Percentiles rank a stretch among this genome's conserved stretches.
Evolutionary conservation across 2,888 invertebrate species (phyloP).

Genomic region (Antheraea yamamai): DNA sequence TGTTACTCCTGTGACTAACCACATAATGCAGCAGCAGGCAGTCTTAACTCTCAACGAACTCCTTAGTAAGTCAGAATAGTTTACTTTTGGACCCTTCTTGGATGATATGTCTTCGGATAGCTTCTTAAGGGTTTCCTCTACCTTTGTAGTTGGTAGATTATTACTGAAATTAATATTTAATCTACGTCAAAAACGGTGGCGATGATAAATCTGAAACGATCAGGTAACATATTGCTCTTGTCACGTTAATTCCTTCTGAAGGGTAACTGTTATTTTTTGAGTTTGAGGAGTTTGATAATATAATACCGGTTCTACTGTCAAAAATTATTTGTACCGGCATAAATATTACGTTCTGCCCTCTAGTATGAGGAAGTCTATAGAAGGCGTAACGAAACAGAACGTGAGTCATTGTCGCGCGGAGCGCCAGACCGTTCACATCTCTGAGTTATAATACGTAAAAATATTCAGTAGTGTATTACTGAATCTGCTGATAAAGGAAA

Average conservation of each 20-base stretch:
- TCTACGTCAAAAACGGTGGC: not conserved
- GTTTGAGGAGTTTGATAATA: not conserved
- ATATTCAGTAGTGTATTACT: too few relatives aligned
- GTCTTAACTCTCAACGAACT: constrained; percentile 85
- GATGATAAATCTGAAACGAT: not conserved
- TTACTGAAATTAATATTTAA: constrained; percentile 60
- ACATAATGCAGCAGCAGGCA: constrained; percentile 85
- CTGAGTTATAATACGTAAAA: too few relatives aligned
- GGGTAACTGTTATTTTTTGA: not conserved
- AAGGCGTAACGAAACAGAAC: too few relatives aligned
- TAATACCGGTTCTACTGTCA: too few relatives aligned
- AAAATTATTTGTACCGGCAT: too few relatives aligned
- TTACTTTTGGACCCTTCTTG: constrained; percentile 62
- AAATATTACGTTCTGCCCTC: too few relatives aligned
- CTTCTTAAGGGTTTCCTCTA: constrained; percentile 69
- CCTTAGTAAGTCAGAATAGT: constrained; percentile 84
- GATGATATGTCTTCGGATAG: constrained; percentile 50
- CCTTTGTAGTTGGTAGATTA: constrained; percentile 70
- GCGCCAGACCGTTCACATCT: too few relatives aligned
- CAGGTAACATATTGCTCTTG: not conserved
- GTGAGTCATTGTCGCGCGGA: too few relatives aligned
- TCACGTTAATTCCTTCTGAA: not conserved
- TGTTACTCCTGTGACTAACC: constrained; percentile 91
- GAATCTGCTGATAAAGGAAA: too few relatives aligned
- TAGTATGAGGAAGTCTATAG: too few relatives aligned